A percentile compares a stretch with the other conserved stretches of the same genome.
Evolutionary conservation across 92 coral and sea anemone species (phyloP).

Genomic region (Meandrina meandrites): DNA sequence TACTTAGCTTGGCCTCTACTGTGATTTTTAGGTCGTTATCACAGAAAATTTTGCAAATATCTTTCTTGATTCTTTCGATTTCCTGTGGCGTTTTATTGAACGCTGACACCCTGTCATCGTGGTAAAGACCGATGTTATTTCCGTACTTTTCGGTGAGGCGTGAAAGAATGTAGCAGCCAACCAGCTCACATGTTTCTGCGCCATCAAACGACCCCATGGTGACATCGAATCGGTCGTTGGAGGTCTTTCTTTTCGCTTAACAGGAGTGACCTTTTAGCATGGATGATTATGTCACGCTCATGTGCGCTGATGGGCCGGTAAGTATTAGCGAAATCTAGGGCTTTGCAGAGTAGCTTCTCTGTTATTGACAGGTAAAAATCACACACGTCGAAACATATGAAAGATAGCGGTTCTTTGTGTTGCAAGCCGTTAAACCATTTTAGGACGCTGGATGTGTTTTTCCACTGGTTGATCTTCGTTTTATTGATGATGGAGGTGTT

Average conservation of each 20-base stretch:
- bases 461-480: slow-evolving; percentile 55
- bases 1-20: not conserved
- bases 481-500: slow-evolving; percentile 29
- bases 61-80: not conserved
- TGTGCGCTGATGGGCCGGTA: too few relatives aligned
- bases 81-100: not conserved
- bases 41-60: not conserved
- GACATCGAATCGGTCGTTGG: too few relatives aligned
- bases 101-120: slow-evolving; percentile 23
- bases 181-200: too few relatives aligned
- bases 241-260: too few relatives aligned
- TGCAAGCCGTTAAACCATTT: slow-evolving; percentile 24
- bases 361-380: slow-evolving; percentile 25
- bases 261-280: too few relatives aligned
- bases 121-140: slow-evolving; percentile 29
- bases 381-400: too few relatives aligned
- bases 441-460: slow-evolving; percentile 43
- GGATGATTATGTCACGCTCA: too few relatives aligned
- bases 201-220: too few relatives aligned
- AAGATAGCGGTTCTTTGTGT: slow-evolving; percentile 35
- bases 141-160: slow-evolving; percentile 20
- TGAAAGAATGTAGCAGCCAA: slow-evolving; percentile 14
- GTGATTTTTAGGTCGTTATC: not conserved
- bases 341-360: slow-evolving; percentile 25
- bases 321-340: not conserved